Conservation (phyloP, 2,888 invertebrate species). For the Enchytraeus crypticus region DNA sequence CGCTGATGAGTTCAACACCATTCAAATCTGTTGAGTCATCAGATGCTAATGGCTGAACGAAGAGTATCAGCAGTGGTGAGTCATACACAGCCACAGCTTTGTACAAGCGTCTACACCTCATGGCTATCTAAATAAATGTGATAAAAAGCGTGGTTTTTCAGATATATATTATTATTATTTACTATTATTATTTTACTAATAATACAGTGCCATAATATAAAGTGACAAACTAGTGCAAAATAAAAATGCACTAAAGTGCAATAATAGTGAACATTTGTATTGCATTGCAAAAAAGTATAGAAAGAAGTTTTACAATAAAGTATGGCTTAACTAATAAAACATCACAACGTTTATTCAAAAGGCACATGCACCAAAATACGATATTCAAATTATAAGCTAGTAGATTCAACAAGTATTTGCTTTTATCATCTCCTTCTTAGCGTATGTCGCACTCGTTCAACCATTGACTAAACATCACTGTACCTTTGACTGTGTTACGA, state of each 20-base stretch:
- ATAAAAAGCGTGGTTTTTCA: too few relatives aligned
- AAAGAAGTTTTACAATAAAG: neutral
- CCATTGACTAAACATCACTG: too few relatives aligned
- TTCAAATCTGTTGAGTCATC: neutral
- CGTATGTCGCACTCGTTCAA: too few relatives aligned
- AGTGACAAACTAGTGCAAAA: too few relatives aligned
- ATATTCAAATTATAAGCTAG: too few relatives aligned
- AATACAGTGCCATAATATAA: too few relatives aligned
- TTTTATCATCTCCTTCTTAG: too few relatives aligned
- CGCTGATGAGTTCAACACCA: neutral
- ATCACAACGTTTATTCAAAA: neutral
- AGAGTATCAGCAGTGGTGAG: neutral
- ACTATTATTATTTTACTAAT: too few relatives aligned
- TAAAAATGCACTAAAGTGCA: neutral
- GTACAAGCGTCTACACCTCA: neutral
- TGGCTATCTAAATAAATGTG: conserved; percentile 9
- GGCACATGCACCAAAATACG: neutral
- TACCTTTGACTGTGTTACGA: too few relatives aligned
- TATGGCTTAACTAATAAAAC: neutral
- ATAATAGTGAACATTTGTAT: neutral
- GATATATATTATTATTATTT: too few relatives aligned
- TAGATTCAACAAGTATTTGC: too few relatives aligned
- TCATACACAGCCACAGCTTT: neutral
- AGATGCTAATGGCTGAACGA: neutral
- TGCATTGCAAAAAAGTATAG: neutral